Percentiles rank a stretch among this genome's conserved stretches.
These are phyloP conservation scores for Theristicus caerulescens DNA, from an alignment of 2,113 vertebrate genomes.

Conservation along the genomic window DNA sequence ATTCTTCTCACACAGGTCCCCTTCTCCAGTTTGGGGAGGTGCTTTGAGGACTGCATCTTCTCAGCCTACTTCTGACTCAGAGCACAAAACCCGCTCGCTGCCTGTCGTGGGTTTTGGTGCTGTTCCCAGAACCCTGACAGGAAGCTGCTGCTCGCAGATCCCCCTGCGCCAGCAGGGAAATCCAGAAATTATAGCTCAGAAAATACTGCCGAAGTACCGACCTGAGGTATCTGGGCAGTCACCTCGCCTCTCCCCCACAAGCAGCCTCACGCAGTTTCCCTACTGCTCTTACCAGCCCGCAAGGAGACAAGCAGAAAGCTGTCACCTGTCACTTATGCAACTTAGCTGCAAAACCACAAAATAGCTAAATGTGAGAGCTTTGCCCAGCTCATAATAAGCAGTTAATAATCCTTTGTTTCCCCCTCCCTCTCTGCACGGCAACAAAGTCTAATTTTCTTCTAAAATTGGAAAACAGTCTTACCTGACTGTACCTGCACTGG, in stretches of 20 bases:
- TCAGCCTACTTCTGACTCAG: slow-evolving; percentile 38
- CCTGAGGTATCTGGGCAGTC: not conserved
- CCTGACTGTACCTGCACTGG: not conserved
- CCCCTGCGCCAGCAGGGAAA: not conserved
- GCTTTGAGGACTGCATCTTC: slow-evolving; percentile 18
- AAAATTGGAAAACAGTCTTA: not conserved
- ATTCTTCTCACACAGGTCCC: not conserved
- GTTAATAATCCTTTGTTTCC: not conserved
- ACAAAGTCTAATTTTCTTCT: not conserved
- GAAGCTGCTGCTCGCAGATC: not conserved
- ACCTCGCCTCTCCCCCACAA: not conserved
- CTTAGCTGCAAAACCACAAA: not conserved
- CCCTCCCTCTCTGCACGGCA: not conserved
- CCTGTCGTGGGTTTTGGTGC: slow-evolving; percentile 1
- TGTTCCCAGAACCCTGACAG: slow-evolving; percentile 34
- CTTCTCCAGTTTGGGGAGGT: not conserved
- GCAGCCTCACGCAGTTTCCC: not conserved
- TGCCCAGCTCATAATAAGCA: not conserved
- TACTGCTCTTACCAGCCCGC: not conserved
- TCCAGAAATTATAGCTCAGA: not conserved
- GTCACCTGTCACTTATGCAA: slow-evolving; percentile 14
- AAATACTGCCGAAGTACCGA: not conserved
- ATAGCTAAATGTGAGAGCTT: not conserved
- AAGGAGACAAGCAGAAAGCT: not conserved
- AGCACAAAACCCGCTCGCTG: not conserved